Conservation (phyloP, 2,797 vertebrate species). For the Clarias pachynema region DNA sequence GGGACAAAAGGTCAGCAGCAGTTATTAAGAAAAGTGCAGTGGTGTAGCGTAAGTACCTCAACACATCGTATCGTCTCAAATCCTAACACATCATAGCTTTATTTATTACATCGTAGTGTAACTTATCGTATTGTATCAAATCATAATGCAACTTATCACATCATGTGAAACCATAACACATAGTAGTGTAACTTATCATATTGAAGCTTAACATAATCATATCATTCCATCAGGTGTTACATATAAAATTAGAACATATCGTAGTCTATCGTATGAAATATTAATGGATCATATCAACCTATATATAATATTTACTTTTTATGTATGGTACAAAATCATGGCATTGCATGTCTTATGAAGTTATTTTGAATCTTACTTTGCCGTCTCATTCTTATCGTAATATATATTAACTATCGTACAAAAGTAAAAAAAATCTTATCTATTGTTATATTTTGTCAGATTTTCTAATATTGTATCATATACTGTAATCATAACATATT, state of each 20-base stretch:
- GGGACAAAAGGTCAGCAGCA: constrained; percentile 61
- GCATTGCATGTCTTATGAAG: too few species aligned
- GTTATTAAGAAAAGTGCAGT: background rate
- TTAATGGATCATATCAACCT: background rate
- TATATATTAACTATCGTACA: background rate
- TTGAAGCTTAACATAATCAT: background rate
- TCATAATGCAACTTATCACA: too few species aligned
- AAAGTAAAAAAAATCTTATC: background rate
- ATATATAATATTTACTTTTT: background rate
- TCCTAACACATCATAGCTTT: background rate
- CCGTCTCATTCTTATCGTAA: background rate
- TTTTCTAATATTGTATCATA: background rate
- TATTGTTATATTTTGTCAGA: background rate
- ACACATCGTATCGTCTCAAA: background rate
- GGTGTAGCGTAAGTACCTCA: too few species aligned
- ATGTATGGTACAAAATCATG: background rate
- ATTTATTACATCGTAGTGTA: background rate
- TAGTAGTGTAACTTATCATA: background rate
- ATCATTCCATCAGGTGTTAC: background rate
- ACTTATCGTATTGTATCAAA: too few species aligned
- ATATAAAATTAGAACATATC: too few species aligned
- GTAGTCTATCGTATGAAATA: background rate
- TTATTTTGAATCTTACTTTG: background rate
- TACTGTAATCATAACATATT: background rate
- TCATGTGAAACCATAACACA: background rate